Conservation (phyloP, 2,113 vertebrate genomes). For the Coreoperca whiteheadi region DNA sequence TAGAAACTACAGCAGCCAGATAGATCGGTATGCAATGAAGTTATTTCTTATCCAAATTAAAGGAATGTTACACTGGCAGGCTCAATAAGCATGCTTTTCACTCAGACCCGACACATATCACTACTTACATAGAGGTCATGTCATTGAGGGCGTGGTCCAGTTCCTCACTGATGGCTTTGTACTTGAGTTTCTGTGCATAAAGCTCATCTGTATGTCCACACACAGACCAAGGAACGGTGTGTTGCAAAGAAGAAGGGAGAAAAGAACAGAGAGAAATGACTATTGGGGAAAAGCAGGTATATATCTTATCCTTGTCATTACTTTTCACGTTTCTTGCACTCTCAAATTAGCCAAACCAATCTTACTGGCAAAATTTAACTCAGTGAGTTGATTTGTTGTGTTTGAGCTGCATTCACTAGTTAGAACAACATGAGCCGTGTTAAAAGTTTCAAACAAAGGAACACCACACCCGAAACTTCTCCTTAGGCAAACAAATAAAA, state of each 20-base stretch:
- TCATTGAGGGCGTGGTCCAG: constrained; percentile 99
- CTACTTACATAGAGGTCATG: constrained; percentile 99
- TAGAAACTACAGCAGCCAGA: background rate
- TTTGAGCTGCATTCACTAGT: no score
- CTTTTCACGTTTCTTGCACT: no score
- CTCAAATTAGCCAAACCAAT: no score
- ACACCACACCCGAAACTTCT: no score
- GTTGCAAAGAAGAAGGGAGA: background rate
- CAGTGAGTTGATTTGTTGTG: no score
- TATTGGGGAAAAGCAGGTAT: no score
- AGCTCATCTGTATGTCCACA: constrained; percentile 88
- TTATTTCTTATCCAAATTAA: background rate
- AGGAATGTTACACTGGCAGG: background rate
- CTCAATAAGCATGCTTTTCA: background rate
- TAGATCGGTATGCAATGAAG: background rate
- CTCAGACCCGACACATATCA: constrained; percentile 21
- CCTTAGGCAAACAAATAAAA: no score
- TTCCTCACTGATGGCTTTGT: constrained; percentile 99
- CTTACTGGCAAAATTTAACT: no score
- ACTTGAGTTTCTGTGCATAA: constrained; percentile 99
- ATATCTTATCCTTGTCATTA: no score
- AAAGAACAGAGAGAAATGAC: no score
- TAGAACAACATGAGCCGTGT: no score
- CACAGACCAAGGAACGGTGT: constrained; percentile 32
- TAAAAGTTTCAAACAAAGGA: no score